Evolutionary conservation across 2,888 invertebrate genomes (phyloP).

Genomic region (Platycnemis pennipes): DNA sequence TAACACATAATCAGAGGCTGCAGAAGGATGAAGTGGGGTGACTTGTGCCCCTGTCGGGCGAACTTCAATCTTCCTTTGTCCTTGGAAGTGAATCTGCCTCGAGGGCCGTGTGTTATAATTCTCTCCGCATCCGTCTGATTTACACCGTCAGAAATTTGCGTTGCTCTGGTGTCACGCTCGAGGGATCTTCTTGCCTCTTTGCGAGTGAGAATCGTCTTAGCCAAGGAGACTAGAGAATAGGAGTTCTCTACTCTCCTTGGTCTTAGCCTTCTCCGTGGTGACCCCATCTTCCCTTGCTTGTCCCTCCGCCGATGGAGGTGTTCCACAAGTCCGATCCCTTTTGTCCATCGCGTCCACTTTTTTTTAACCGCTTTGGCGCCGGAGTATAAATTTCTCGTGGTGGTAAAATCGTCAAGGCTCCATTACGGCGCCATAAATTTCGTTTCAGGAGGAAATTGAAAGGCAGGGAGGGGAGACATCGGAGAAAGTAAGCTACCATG

Average conservation of each 20-base stretch:
- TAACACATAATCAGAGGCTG: background rate
- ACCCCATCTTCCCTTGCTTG: background rate
- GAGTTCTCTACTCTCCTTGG: too few relatives aligned
- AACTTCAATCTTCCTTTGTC: background rate
- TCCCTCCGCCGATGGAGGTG: background rate
- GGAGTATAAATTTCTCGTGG: background rate
- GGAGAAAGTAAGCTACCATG: background rate
- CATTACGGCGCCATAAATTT: constrained; percentile 13
- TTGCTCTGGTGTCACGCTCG: background rate
- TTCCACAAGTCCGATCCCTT: background rate
- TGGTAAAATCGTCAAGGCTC: constrained; percentile 6
- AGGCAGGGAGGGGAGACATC: background rate
- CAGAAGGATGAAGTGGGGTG: background rate
- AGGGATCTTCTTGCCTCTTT: too few relatives aligned
- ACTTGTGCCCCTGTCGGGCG: background rate
- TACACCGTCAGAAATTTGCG: background rate
- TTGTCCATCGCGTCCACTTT: background rate
- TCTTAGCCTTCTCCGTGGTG: background rate
- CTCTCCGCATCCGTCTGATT: background rate
- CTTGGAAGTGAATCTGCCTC: background rate
- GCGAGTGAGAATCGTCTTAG: background rate
- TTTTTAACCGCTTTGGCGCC: background rate
- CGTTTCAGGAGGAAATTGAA: background rate
- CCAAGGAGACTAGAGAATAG: too few relatives aligned
- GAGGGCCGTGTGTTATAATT: background rate